Percentiles rank a stretch among this genome's conserved stretches.
Conservation (phyloP, 2,113 vertebrate genomes). For the Tylochromis polylepis region DNA sequence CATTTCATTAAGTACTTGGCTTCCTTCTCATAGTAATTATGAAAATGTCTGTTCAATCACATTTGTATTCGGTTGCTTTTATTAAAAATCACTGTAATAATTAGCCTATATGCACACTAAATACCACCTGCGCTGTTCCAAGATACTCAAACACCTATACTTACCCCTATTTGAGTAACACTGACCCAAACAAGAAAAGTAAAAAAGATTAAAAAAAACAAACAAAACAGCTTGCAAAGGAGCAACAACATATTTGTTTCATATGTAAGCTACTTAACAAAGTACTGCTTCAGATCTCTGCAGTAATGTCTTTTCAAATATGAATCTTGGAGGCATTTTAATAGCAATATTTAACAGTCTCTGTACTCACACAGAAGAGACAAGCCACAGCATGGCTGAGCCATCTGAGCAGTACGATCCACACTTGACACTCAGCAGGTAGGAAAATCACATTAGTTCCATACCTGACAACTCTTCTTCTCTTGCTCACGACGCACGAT, state of each 20-base stretch:
- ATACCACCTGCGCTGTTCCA: background rate
- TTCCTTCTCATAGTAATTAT: background rate
- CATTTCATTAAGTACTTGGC: background rate
- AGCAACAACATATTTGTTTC: too few relatives aligned
- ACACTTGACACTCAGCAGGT: background rate
- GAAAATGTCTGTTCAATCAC: background rate
- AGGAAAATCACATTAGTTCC: background rate
- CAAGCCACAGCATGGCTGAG: background rate
- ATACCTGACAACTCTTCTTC: background rate
- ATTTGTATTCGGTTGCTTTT: accelerated
- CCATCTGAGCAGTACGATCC: background rate
- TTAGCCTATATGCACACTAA: background rate
- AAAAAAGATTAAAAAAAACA: background rate
- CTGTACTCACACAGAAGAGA: background rate
- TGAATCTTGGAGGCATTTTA: background rate
- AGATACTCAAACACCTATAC: background rate
- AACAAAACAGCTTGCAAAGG: too few relatives aligned
- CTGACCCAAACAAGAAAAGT: background rate
- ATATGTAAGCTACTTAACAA: background rate
- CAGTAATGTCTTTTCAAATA: background rate
- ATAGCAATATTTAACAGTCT: background rate
- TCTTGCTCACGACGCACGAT: background rate
- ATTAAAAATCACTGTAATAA: background rate
- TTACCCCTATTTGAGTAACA: background rate
- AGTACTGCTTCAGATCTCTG: background rate